Evolutionary conservation across 2,888 invertebrate genomes (phyloP).

Genomic region (Tachystola acroxantha): DNA sequence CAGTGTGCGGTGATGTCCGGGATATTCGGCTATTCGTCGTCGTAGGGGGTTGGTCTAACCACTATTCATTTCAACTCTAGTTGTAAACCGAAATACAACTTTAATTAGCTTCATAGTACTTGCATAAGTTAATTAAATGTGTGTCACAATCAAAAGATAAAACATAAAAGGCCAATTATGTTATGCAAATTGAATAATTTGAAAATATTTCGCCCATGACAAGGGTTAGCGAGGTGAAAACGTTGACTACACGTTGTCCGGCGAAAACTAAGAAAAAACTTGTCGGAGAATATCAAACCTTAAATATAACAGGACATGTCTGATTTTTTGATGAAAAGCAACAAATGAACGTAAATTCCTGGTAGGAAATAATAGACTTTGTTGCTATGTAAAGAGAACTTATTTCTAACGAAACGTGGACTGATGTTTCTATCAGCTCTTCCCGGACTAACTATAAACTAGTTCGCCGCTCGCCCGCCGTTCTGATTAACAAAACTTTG

Average conservation of each 20-base stretch:
- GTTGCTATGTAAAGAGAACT: not conserved
- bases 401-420: not conserved
- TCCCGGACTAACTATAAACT: slow-evolving; percentile 30
- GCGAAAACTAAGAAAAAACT: not conserved
- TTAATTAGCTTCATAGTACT: no score
- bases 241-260: slow-evolving; percentile 15
- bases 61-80: no score
- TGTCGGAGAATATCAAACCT: not conserved
- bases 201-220: slow-evolving; percentile 47
- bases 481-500: slow-evolving; percentile 68
- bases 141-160: slow-evolving; percentile 20
- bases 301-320: not conserved
- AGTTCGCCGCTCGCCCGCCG: slow-evolving; percentile 41
- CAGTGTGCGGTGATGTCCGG: no score
- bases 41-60: no score
- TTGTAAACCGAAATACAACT: no score
- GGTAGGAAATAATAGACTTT: not conserved
- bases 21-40: no score
- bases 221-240: slow-evolving; percentile 47
- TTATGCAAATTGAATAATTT: slow-evolving; percentile 60
- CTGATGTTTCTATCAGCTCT: not conserved
- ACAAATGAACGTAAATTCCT: no score
- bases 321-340: not conserved
- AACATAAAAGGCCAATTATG: slow-evolving; percentile 43
- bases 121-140: slow-evolving; percentile 3